Conservation (phyloP, 2,113 vertebrate species). For the Entosphenus tridentatus region DNA sequence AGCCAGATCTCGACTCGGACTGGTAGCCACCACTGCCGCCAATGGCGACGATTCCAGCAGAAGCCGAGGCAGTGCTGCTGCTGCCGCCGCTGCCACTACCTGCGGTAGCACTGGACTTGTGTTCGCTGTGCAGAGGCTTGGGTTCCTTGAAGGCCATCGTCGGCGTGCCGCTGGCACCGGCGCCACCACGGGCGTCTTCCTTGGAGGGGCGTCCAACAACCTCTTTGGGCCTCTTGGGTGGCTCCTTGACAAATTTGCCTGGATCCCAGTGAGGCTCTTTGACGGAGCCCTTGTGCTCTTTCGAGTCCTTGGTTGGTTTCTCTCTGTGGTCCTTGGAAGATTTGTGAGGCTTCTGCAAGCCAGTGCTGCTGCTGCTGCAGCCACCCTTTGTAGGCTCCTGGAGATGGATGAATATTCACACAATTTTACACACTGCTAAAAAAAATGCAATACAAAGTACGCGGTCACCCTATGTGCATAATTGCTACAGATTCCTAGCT, state of each 20-base stretch:
- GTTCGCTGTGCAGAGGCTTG: conserved; percentile 61
- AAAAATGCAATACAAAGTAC: not conserved
- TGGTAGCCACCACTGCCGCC: conserved; percentile 16
- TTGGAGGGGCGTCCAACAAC: conserved; percentile 50
- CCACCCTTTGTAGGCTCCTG: conserved; percentile 36
- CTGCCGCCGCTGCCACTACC: conserved; percentile 8
- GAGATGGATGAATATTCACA: not conserved
- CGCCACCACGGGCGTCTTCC: conserved; percentile 44
- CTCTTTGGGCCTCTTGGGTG: conserved; percentile 56
- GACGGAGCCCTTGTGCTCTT: conserved; percentile 53
- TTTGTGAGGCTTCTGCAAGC: conserved; percentile 50
- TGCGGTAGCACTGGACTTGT: conserved; percentile 43
- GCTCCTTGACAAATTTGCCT: conserved; percentile 27
- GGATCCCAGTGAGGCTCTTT: conserved; percentile 53
- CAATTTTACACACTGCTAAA: not conserved
- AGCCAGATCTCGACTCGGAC: conserved; percentile 38
- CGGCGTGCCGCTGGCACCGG: conserved; percentile 22
- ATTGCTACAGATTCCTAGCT: too few species aligned
- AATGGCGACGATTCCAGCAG: too few species aligned
- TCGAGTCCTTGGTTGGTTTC: conserved; percentile 64
- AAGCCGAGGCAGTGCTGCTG: too few species aligned
- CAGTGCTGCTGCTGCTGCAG: conserved; percentile 18
- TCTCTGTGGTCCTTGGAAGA: conserved; percentile 79
- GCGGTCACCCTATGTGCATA: not conserved
- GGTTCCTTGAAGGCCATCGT: conserved; percentile 81